Conservation (phyloP, 1,140 invertebrate genomes). For the Eufriesea mexicana region DNA sequence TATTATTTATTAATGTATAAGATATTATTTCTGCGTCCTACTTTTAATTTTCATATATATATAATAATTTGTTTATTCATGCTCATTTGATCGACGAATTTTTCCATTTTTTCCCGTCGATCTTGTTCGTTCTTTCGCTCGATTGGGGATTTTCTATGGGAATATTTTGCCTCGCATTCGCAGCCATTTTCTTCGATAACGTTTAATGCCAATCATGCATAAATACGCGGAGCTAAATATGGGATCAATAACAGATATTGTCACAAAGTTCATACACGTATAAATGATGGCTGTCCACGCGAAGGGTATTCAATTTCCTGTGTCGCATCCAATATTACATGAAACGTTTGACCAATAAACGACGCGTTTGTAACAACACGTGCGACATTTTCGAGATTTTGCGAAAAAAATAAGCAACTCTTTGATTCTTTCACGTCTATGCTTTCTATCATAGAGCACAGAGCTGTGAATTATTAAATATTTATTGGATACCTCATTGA, state of each 20-base stretch:
- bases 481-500: no score
- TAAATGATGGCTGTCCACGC: slow-evolving; percentile 60
- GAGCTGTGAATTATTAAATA: no score
- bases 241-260: slow-evolving; percentile 57
- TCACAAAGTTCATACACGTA: slow-evolving; percentile 57
- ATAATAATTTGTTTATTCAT: no score
- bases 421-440: no score
- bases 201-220: not conserved
- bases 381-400: not conserved
- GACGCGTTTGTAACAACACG: not conserved
- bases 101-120: no score
- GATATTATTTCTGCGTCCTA: no score
- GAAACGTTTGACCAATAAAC: slow-evolving; percentile 46
- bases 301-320: slow-evolving; percentile 66
- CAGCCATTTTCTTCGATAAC: not conserved
- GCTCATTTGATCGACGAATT: no score
- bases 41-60: no score
- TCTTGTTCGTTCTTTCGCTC: no score
- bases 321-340: slow-evolving; percentile 56
- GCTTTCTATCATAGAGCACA: no score
- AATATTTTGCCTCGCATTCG: not conserved
- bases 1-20: no score
- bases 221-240: slow-evolving; percentile 38
- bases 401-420: not conserved
- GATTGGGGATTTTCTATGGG: not conserved